These are phyloP conservation scores for Gobiocypris rarus DNA, from an alignment of 2,113 vertebrate species.

Conservation along the genomic window DNA sequence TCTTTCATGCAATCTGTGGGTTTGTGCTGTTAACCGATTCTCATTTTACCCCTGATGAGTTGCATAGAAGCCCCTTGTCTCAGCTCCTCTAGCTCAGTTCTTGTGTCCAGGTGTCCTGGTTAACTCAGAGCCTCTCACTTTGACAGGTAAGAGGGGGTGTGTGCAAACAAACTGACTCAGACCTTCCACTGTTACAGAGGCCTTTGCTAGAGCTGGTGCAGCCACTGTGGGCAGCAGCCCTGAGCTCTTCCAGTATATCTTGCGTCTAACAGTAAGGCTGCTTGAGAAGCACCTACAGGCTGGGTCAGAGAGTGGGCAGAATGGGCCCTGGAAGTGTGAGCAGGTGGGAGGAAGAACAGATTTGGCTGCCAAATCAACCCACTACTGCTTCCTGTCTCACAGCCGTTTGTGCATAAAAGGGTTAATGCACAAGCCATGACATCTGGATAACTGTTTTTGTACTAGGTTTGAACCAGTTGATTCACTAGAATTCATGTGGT, in stretches of 20 bases:
- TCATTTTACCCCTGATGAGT: slow-evolving; percentile 4
- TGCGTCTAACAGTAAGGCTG: slow-evolving; percentile 18
- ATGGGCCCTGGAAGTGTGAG: not conserved
- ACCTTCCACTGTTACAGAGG: slow-evolving; percentile 6
- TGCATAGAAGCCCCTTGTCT: not conserved
- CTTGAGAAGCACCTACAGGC: slow-evolving; percentile 23
- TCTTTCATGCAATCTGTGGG: slow-evolving; percentile 10
- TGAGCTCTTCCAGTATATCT: slow-evolving; percentile 29
- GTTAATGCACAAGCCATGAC: slow-evolving; percentile 3
- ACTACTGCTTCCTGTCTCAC: slow-evolving; percentile 18
- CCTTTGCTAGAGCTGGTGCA: slow-evolving; percentile 8
- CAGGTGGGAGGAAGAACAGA: slow-evolving; percentile 49
- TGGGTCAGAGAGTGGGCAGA: slow-evolving; percentile 16
- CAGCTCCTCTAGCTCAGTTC: not conserved
- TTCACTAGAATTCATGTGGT: too few relatives aligned
- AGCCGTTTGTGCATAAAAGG: not conserved
- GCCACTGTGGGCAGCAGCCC: slow-evolving; percentile 40
- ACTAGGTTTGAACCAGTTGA: not conserved
- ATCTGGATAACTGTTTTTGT: not conserved
- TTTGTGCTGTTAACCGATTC: slow-evolving; percentile 19
- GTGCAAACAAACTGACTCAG: slow-evolving; percentile 43
- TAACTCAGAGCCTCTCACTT: slow-evolving; percentile 26
- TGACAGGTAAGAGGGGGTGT: slow-evolving; percentile 43
- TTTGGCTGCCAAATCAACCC: slow-evolving; percentile 10
- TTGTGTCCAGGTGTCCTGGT: slow-evolving; percentile 35